Evolutionary conservation across 2,888 invertebrate genomes (phyloP).

Genomic region (Parasteatoda lunata): DNA sequence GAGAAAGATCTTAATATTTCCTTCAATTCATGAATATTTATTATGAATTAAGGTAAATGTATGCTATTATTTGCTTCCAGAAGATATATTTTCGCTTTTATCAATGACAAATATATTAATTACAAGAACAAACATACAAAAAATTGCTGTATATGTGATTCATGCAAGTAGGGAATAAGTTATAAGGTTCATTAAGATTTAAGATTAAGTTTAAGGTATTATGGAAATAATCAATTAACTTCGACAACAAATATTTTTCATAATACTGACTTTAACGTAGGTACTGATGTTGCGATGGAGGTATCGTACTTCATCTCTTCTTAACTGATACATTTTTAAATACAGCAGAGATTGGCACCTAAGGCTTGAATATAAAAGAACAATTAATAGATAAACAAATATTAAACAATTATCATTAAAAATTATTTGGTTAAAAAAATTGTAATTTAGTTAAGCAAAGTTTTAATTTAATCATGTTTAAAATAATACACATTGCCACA

Average conservation of each 20-base stretch:
- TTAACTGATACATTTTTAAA: slow-evolving; percentile 90
- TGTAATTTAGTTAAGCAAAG: too few species aligned
- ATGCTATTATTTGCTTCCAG: too few species aligned
- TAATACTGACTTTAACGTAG: slow-evolving; percentile 50
- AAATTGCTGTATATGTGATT: neutral
- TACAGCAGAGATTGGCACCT: slow-evolving; percentile 92
- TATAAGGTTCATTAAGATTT: too few species aligned
- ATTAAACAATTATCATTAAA: too few species aligned
- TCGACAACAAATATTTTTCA: neutral
- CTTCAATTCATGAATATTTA: too few species aligned
- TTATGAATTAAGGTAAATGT: too few species aligned
- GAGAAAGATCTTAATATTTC: too few species aligned
- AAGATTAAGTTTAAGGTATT: too few species aligned
- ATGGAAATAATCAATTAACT: neutral
- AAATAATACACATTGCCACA: neutral
- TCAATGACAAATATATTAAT: neutral
- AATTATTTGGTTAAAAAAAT: neutral
- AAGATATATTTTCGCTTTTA: too few species aligned
- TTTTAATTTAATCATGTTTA: too few species aligned
- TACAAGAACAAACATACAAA: neutral
- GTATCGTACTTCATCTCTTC: slow-evolving; percentile 85
- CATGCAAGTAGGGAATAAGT: too few species aligned
- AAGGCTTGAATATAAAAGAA: slow-evolving; percentile 78
- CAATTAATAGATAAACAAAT: neutral
- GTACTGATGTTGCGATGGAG: slow-evolving; percentile 78